Percentiles rank a stretch among this genome's conserved stretches.
Conservation (phyloP, 2,797 vertebrate genomes). For the Cyclura pinguis region DNA sequence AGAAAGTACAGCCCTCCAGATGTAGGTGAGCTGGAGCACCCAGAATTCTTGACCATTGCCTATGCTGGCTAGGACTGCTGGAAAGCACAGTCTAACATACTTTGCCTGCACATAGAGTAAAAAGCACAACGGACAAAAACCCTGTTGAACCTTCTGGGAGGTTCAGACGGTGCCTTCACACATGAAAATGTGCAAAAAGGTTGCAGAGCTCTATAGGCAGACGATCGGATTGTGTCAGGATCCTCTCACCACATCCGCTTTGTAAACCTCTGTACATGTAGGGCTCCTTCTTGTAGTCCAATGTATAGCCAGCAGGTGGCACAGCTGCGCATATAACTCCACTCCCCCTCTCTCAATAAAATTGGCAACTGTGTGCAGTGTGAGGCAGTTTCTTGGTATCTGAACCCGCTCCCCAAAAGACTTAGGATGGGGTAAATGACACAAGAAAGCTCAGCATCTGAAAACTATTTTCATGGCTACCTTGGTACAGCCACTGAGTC, state of each 20-base stretch:
- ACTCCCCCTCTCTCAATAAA: too few species aligned
- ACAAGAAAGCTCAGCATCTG: background rate
- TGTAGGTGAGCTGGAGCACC: too few species aligned
- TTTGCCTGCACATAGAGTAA: background rate
- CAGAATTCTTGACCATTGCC: too few species aligned
- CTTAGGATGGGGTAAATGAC: background rate
- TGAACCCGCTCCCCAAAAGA: background rate
- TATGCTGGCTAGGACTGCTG: too few species aligned
- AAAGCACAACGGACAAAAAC: background rate
- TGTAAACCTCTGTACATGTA: background rate
- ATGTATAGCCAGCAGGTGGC: background rate
- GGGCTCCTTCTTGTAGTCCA: background rate
- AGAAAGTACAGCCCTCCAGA: background rate
- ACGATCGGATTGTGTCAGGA: background rate
- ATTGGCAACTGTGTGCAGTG: too few species aligned
- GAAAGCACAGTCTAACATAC: too few species aligned
- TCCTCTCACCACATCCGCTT: background rate
- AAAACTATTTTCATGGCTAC: constrained; percentile 74
- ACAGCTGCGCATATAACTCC: background rate
- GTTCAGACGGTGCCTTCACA: background rate
- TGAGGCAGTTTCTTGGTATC: background rate
- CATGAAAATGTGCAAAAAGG: background rate
- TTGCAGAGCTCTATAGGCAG: background rate
- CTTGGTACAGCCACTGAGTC: constrained; percentile 89
- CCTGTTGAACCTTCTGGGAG: background rate